These are phyloP conservation scores for Yponomeuta plumbellus DNA, from an alignment of 2,888 invertebrate genomes.

Conservation along the genomic window DNA sequence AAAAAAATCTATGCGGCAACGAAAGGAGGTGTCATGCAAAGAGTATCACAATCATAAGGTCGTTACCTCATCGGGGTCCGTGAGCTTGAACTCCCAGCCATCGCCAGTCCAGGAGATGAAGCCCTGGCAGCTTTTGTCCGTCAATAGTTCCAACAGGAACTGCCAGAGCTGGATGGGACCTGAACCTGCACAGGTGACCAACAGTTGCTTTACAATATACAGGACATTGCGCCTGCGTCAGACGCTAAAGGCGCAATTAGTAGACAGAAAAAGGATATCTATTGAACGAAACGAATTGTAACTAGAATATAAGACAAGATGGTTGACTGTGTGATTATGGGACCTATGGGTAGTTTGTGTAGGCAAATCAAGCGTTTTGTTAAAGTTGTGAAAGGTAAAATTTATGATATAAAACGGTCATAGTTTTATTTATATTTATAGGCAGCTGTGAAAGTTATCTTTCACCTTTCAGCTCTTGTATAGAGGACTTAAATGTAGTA, in stretches of 20 bases:
- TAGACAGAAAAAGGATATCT: too few relatives aligned
- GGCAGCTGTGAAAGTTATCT: too few relatives aligned
- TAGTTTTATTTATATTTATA: too few relatives aligned
- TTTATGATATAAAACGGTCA: too few relatives aligned
- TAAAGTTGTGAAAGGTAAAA: too few relatives aligned
- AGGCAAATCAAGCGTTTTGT: too few relatives aligned
- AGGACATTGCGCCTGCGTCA: conserved; percentile 7
- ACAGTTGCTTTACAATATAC: conserved; percentile 72
- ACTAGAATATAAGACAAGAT: too few relatives aligned
- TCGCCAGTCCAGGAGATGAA: conserved; percentile 99
- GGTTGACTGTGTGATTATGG: too few relatives aligned
- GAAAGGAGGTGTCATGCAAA: neutral
- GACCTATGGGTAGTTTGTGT: too few relatives aligned
- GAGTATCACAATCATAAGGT: neutral
- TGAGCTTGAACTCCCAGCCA: conserved; percentile 99
- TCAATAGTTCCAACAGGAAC: conserved; percentile 94
- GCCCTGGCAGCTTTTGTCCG: conserved; percentile 96
- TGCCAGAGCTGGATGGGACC: conserved; percentile 99
- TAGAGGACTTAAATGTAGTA: too few relatives aligned
- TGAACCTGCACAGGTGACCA: conserved; percentile 81
- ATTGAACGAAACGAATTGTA: too few relatives aligned
- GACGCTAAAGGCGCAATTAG: neutral
- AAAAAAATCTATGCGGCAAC: neutral
- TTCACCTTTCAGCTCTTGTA: too few relatives aligned
- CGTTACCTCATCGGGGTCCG: conserved; percentile 95